Conservation (phyloP, 2,888 invertebrate genomes). For the Mythimna lalbum region DNA sequence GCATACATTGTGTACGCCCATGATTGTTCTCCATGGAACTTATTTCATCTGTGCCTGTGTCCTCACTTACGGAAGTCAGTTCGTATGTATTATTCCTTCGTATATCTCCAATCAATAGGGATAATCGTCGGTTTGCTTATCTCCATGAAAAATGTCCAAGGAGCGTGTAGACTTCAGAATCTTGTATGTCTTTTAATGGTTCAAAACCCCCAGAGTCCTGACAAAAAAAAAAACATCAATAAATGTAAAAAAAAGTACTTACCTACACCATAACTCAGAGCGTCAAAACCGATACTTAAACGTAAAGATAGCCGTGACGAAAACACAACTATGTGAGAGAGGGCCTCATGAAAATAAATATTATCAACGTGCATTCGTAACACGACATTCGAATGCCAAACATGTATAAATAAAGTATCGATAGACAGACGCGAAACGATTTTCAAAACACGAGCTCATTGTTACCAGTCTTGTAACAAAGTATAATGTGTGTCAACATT, state of each 20-base stretch:
- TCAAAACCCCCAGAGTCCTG: too few species aligned
- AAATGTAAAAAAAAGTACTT: background rate
- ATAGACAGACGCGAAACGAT: slow-evolving; percentile 65
- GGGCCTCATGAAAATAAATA: slow-evolving; percentile 50
- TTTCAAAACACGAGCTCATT: slow-evolving; percentile 74
- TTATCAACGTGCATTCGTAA: slow-evolving; percentile 60
- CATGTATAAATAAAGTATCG: slow-evolving; percentile 67
- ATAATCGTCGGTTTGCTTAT: too few species aligned
- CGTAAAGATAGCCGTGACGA: slow-evolving; percentile 10
- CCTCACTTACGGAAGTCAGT: too few species aligned
- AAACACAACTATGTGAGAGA: slow-evolving; percentile 33
- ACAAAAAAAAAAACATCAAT: too few species aligned
- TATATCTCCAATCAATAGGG: too few species aligned
- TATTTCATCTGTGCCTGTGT: too few species aligned
- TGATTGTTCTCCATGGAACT: too few species aligned
- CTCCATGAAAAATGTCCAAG: too few species aligned
- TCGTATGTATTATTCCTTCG: too few species aligned
- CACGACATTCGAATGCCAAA: slow-evolving; percentile 68
- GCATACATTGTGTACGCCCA: too few species aligned
- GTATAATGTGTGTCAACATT: slow-evolving; percentile 67
- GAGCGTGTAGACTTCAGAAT: too few species aligned
- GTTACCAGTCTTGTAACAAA: slow-evolving; percentile 68
- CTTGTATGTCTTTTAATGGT: too few species aligned
- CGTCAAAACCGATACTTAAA: background rate
- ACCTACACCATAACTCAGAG: background rate